A percentile compares a stretch with the other conserved stretches of the same genome.
These are phyloP conservation scores for Homarus americanus DNA, from an alignment of 1,140 invertebrate genomes.

Conservation along the genomic window DNA sequence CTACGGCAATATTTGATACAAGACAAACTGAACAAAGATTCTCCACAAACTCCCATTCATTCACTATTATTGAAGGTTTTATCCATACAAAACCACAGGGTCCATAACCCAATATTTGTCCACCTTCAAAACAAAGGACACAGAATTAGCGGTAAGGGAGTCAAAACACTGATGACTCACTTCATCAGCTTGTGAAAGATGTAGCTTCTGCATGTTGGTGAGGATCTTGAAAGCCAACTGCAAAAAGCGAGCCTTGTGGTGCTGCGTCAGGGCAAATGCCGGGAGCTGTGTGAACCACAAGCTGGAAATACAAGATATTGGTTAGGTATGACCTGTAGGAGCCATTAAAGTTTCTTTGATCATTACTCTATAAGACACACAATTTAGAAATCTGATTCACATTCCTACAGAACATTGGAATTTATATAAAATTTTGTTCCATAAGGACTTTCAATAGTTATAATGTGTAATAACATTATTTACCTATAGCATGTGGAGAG, in stretches of 20 bases:
- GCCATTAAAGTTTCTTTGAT: no score
- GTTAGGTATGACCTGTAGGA: no score
- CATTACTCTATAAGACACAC: neutral
- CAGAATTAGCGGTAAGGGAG: no score
- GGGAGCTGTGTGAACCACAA: conserved; percentile 98
- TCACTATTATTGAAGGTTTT: no score
- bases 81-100: no score
- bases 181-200: conserved; percentile 92
- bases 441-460: neutral
- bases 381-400: neutral
- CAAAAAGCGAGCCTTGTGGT: conserved; percentile 87
- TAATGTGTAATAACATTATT: no score
- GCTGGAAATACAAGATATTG: conserved; percentile 81
- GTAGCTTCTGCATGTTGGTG: conserved; percentile 88
- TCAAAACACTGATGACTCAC: neutral
- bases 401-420: neutral
- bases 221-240: conserved; percentile 92
- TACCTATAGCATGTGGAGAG: conserved; percentile 88
- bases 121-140: no score
- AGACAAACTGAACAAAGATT: no score
- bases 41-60: no score
- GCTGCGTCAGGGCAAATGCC: conserved; percentile 83
- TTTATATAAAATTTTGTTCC: neutral
- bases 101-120: no score
- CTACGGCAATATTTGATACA: no score